These are phyloP conservation scores for Punctoribates punctum DNA, from an alignment of 2,888 invertebrate genomes.

Conservation along the genomic window DNA sequence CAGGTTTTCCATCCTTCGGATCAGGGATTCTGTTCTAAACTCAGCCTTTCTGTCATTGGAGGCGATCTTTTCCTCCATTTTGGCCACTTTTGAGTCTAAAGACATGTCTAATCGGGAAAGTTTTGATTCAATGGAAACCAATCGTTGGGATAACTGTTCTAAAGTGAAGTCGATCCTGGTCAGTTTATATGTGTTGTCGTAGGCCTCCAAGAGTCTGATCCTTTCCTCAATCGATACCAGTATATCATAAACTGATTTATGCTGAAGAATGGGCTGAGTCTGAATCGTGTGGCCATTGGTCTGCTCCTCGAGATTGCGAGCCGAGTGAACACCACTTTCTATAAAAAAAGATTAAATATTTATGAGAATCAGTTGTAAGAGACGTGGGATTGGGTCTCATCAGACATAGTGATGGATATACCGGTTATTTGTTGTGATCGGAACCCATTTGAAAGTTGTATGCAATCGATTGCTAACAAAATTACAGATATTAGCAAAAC, in stretches of 20 bases:
- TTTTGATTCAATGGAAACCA: conserved; percentile 56
- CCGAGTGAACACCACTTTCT: not conserved
- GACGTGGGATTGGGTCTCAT: too few species aligned
- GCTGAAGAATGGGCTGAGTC: conserved; percentile 9
- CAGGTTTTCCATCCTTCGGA: conserved; percentile 44
- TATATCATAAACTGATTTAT: conserved; percentile 44
- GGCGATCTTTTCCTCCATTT: conserved; percentile 45
- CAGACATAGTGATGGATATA: too few species aligned
- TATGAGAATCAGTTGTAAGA: too few species aligned
- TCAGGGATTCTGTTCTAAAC: conserved; percentile 45
- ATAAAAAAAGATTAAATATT: not conserved
- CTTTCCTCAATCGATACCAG: conserved; percentile 47
- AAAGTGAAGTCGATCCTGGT: conserved; percentile 53
- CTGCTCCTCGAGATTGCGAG: not conserved
- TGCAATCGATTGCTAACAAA: not conserved
- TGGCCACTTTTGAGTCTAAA: conserved; percentile 46
- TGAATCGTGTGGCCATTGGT: conserved; percentile 3
- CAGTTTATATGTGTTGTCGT: conserved; percentile 45
- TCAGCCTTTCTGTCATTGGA: conserved; percentile 46
- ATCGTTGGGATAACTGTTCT: conserved; percentile 54
- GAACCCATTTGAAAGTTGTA: not conserved
- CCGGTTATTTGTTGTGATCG: not conserved
- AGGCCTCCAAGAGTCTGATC: conserved; percentile 45
- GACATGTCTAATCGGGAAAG: conserved; percentile 54
- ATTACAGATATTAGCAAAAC: not conserved